A percentile compares a stretch with the other conserved stretches of the same genome.
These are phyloP conservation scores for Parus major DNA, from an alignment of 2,113 vertebrate genomes.

Conservation along the genomic window DNA sequence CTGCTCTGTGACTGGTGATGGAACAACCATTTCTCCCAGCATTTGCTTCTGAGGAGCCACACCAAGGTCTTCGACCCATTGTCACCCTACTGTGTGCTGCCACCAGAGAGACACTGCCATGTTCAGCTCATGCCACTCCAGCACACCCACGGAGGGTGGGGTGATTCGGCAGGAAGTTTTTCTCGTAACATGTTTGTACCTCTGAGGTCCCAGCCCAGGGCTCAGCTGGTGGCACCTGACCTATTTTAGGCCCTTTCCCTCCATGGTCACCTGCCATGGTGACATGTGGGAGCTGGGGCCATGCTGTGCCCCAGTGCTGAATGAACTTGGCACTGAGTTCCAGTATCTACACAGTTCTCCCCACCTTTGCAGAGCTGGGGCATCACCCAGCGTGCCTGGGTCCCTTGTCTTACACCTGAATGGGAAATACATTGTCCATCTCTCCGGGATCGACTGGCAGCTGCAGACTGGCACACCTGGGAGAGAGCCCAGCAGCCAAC, in stretches of 20 bases:
- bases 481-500: not conserved
- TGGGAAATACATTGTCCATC: rapidly evolving
- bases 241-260: not conserved
- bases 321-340: rapidly evolving
- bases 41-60: not conserved
- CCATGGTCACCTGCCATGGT: rapidly evolving
- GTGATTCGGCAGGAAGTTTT: not conserved
- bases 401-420: not conserved
- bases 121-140: not conserved
- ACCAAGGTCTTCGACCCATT: rapidly evolving
- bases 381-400: rapidly evolving
- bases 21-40: not conserved
- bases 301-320: rapidly evolving
- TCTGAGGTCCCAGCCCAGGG: rapidly evolving
- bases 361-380: rapidly evolving
- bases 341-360: rapidly evolving
- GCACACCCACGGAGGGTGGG: not conserved
- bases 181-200: not conserved
- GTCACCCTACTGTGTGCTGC: not conserved
- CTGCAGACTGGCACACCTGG: not conserved
- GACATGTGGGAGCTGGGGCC: rapidly evolving
- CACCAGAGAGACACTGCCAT: rapidly evolving
- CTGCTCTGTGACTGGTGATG: not conserved
- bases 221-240: not conserved
- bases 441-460: rapidly evolving